Base-by-base conservation (phyloP, 2,888 invertebrate species). In the Anaspis maculata region DNA sequence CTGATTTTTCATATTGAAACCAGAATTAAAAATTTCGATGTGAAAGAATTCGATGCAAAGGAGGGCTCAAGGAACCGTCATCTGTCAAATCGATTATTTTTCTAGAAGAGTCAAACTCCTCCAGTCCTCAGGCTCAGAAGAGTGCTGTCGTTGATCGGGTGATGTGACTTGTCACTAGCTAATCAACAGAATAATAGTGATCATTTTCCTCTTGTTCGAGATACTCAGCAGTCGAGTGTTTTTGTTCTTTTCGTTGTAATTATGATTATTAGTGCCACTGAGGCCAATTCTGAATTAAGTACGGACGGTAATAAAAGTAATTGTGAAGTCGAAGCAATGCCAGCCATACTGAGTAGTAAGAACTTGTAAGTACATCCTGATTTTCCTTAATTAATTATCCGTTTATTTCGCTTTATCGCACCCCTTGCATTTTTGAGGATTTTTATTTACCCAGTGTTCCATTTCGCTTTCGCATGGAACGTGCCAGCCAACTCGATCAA, bases 231-330 rank as follows among this genome's bases (percentile, higher is more conserved):
- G 32, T 35, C 25, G 19, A 27, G 35, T 36, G 44, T 54, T 56
- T 62, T 59, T 62, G 64, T 62, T 64, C 19, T 6, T 19, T 19
- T 9, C 6, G 44, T 54, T 56, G 62, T 58, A 63, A 65, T 62
- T 64, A 66, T 66, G 66, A 62, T 64, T 59, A 57, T 64, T 56
- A 66, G 62, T 66, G 61, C 59, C 55, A 55, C 57, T 47, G 61
- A 61, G 56, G 58, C 63, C 51, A 58, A 56, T 61, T 53, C 51
- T 39, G 61, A 61, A 51, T 50, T 46, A 37, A 61, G 52, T 59
- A 51, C 54, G 49, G 59, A 59, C 44, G 53, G 47, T 51, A 53
- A 52, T 51, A 42, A 43, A 44, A 48, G 46, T 51, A 53, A 48
- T 51, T 56, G 56, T 57, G 49, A 55, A n/a, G n/a, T n/a, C 42